Base-by-base conservation (phyloP, 2,113 vertebrate genomes). In the Columbina picui region DNA sequence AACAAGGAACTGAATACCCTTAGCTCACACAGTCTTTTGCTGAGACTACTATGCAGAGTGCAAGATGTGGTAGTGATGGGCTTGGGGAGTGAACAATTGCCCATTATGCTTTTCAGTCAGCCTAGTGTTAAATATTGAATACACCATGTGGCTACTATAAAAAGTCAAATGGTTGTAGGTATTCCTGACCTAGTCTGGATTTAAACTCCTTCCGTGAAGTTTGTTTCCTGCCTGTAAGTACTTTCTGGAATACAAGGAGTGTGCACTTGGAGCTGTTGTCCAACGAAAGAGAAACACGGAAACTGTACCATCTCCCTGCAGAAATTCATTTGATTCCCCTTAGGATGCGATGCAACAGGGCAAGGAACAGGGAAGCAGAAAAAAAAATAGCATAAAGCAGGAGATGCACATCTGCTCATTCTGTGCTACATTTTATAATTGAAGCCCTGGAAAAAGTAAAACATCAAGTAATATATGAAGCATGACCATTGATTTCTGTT, bases 401-500 rank as follows among this genome's bases (percentile, higher is more conserved):
- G 57, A 93, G 74, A 53, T 80, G 83, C 52, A 21, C 49, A 84
- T 89, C 90, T 96, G 86, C 63, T 95, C 27, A 7, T 87, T 84
- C 65, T 70, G 43, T 73, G 55, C 60, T 87, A 26, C 21, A 12
- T 85, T 94, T 92, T 93, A 89, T 68, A 89, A 87, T 89, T 85
- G 70, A 90, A 94, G 67, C 55, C 63, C 39, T 65, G 64, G 83
- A 89, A 92, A 87, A 92, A 85, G 63, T 79, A 73, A 71, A 92
- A 73, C 27, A 47, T 85, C 70, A 82, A 81, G 74, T 41, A 91
- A 49, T 70, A 87, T 30, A 56, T 57, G 84, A 94, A 94, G 77
- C 90, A 34, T 67, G 67, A 67, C 94, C 64, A 91, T 75, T 94
- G 96, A 94, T 97, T 96, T 96, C 86, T 91, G 14, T 94, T 95